Percentiles rank a stretch among this genome's conserved stretches.
phyloP scores from a whole-genome alignment of 2,113 vertebrate species.

The Nothocercus julius region DNA sequence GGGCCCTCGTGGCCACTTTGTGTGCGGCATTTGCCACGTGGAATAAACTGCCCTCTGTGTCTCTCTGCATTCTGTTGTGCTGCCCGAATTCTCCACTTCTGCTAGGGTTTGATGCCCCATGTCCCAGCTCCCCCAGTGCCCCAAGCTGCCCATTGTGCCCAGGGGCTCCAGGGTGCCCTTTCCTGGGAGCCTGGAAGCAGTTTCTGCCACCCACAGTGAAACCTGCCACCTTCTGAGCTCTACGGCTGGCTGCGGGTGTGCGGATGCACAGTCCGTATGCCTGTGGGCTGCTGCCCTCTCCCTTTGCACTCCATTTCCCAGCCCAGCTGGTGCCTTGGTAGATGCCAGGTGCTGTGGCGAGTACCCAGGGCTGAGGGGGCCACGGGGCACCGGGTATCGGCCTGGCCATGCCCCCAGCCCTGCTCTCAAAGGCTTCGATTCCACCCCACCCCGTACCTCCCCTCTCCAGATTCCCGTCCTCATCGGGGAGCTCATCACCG shows the following conservation, averaged over 20 bases:
- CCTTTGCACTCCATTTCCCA: too few species aligned
- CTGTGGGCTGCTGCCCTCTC: background rate
- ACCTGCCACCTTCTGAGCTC: background rate
- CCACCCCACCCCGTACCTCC: background rate
- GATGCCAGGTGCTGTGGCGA: too few species aligned
- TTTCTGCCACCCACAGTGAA: background rate
- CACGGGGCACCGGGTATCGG: background rate
- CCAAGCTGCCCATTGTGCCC: too few species aligned
- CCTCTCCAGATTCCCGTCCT: conserved; percentile 83
- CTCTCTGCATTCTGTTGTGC: background rate
- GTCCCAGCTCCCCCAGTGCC: too few species aligned
- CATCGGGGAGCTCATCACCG: conserved; percentile 87
- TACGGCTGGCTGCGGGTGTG: too few species aligned
- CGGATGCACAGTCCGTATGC: background rate
- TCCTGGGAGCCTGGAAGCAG: too few species aligned
- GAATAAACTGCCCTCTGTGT: background rate
- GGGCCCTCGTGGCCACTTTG: too few species aligned
- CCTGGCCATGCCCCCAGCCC: background rate
- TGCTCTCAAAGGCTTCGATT: background rate
- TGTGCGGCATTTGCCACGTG: too few species aligned
- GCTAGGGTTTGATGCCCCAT: too few species aligned
- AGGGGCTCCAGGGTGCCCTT: too few species aligned
- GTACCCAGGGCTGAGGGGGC: background rate
- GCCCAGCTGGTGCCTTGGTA: too few species aligned
- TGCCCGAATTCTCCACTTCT: background rate